Evolutionary conservation across 2,797 vertebrate species (phyloP), one percentile per base, ranked within the genome.

Genomic region (Vireo griseus): DNA sequence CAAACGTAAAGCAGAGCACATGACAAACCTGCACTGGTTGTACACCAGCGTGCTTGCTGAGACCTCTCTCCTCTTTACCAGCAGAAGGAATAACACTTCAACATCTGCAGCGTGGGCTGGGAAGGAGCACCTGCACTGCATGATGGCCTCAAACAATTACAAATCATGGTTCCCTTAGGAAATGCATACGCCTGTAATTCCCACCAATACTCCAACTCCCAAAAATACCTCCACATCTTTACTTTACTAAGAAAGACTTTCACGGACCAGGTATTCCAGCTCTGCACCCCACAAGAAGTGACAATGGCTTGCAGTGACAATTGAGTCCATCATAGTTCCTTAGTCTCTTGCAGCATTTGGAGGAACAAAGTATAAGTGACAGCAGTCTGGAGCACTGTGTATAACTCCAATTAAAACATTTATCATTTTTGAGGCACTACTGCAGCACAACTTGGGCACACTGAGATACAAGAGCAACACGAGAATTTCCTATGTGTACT

Each of bases 121-220:
- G 12, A 58, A 4, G 3, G 18, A 86, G 52, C 57, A 72, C 39
- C 33, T 31, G 42, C 28, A 13, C 75, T 65, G 13, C 5, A 0
- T 1, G 6, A 28, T 7, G 22, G 22, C 40, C 84, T 54, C 69
- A 20, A n/a, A 33, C 35, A 25, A 4, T 9, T 12, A 26, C 26
- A 48, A 12, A n/a, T 3, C 62, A 15, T 0, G 1, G 29, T 28
- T 42, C 15, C 33, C 52, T 2, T 1, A 28, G 40, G 73, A 80
- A 71, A 63, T 0, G 20, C 22, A 29, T 0, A 5, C 0, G 0
- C 26, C 62, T 37, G 31, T 3, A 6, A 59, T 10, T 65, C 40
- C 78, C 65, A 77, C 26, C 59, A 20, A 12, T 5, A 12, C 25
- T 61, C 15, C 48, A 39, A 3, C 22, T 28, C 87, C 50, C 54